These are phyloP conservation scores for Zelostemma sp. DNA, from an alignment of 1,140 invertebrate species.

Conservation along the genomic window DNA sequence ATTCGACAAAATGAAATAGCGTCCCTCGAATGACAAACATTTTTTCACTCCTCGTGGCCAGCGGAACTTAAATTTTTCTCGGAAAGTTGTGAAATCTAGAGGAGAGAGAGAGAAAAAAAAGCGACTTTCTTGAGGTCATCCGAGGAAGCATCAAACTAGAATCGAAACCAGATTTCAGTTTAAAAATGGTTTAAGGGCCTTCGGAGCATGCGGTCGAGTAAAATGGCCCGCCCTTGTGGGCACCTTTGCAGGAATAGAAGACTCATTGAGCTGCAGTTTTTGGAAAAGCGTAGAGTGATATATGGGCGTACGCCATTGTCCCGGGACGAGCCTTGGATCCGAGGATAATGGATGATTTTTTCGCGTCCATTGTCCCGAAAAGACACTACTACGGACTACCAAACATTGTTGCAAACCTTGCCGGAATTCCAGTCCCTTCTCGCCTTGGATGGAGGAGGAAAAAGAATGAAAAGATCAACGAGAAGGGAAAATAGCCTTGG, in stretches of 20 bases:
- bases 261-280: slow-evolving; percentile 63
- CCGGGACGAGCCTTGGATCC: slow-evolving; percentile 46
- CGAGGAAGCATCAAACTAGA: slow-evolving; percentile 11
- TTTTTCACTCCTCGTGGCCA: background rate
- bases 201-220: slow-evolving; percentile 22
- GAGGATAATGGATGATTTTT: slow-evolving; percentile 69
- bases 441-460: background rate
- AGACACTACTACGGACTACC: slow-evolving; percentile 50
- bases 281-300: slow-evolving; percentile 65
- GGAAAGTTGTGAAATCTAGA: slow-evolving; percentile 16
- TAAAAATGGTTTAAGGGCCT: slow-evolving; percentile 36
- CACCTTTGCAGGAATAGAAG: slow-evolving; percentile 33
- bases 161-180: slow-evolving; percentile 49
- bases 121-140: slow-evolving; percentile 23
- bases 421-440: slow-evolving; percentile 47
- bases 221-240: slow-evolving; percentile 16
- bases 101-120: slow-evolving; percentile 15
- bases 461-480: slow-evolving; percentile 10
- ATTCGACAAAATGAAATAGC: too few relatives aligned
- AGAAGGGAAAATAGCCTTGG: background rate
- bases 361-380: slow-evolving; percentile 63
- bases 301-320: slow-evolving; percentile 68
- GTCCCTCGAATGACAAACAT: slow-evolving; percentile 5
- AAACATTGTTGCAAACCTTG: slow-evolving; percentile 61
- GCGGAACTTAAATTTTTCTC: slow-evolving; percentile 13